Base-by-base conservation (phyloP, 2,888 invertebrate genomes). In the Ecliptopera silaceata region DNA sequence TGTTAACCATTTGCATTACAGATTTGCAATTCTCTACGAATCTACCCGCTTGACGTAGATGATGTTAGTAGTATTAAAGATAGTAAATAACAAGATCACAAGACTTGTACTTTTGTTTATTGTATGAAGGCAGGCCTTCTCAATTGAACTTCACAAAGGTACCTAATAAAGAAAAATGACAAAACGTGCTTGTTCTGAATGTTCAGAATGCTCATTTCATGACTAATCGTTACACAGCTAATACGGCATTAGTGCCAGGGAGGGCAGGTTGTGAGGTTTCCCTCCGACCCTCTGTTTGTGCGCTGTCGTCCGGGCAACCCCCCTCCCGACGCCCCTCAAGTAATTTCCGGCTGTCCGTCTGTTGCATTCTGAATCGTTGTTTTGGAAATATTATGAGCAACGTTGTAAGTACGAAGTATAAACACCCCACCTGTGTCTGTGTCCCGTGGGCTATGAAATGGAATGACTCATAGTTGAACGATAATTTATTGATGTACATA, bases 331-430 rank as follows among this genome's bases (percentile, higher is more conserved):
- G 26, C 48, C 51, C 51, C 42, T 57, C 74, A 71, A 73, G 67
- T 74, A 86, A 90, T 90, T 86, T 90, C 89, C 89, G 88, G 83
- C 69, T 75, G 84, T 78, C 82, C 64, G 75, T 71, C 50, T 53
- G 56, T 45, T 64, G 65, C 65, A 63, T 66, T 62, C 52, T 17
- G 50, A 66, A 66, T 63, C 48, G 61, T 64, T 69, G 66, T 65
- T 65, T 68, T 65, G 32, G 71, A 65, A 65, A 50, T 61, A n/a
- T n/a, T n/a, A 62, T 64, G 58, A 61, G 45, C 52, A 45, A 45
- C 34, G 41, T 22, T 49, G 10, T 10, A 17, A 29, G 47, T 44
- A 10, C 18, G 6, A 18, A 11, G 43, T 31, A 31, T 12, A 11
- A 22, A 22, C 22, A 31, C 32, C 12, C 29, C 38, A 51, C 22